These are phyloP conservation scores for Sebastolobus altivelis DNA, from an alignment of 2,797 vertebrate species.

Conservation along the genomic window DNA sequence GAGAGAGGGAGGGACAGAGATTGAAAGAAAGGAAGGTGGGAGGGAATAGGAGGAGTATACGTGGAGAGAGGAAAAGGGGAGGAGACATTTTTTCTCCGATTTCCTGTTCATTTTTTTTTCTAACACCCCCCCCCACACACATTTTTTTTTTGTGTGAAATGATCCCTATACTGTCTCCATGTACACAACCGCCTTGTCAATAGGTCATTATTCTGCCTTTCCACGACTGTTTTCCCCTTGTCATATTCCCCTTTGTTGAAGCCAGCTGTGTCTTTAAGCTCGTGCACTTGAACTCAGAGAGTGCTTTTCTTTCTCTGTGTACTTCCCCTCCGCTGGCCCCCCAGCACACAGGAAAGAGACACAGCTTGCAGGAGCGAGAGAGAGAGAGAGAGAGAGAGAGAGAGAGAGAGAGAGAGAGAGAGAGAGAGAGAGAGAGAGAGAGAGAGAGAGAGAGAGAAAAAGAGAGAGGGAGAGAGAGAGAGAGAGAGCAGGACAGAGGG, in stretches of 20 bases:
- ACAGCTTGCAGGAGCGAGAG: constrained; percentile 71
- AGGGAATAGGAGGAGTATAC: constrained; percentile 69
- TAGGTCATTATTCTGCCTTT: constrained; percentile 63
- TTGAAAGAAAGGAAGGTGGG: constrained; percentile 76
- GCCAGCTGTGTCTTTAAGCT: constrained; percentile 82
- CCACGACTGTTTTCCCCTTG: constrained; percentile 52
- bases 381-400: constrained; percentile 40
- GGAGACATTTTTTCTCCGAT: constrained; percentile 76
- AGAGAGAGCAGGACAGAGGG: constrained; percentile 62
- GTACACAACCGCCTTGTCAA: constrained; percentile 44
- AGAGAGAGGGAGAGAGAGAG: constrained; percentile 33
- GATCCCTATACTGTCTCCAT: constrained; percentile 50
- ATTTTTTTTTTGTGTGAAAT: constrained; percentile 41
- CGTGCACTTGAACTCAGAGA: constrained; percentile 82
- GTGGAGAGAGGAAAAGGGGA: constrained; percentile 74
- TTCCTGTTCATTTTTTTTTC: constrained; percentile 73
- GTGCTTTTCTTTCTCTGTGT: constrained; percentile 78
- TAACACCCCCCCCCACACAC: background rate
- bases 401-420: constrained; percentile 38
- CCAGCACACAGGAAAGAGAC: constrained; percentile 82
- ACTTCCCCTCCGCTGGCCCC: constrained; percentile 83
- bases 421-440: constrained; percentile 35
- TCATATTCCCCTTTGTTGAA: constrained; percentile 65
- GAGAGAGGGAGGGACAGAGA: constrained; percentile 75
- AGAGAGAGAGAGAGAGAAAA: constrained; percentile 39